Evolutionary conservation across 2,888 invertebrate genomes (phyloP).

Genomic region (Plebejus melissa): DNA sequence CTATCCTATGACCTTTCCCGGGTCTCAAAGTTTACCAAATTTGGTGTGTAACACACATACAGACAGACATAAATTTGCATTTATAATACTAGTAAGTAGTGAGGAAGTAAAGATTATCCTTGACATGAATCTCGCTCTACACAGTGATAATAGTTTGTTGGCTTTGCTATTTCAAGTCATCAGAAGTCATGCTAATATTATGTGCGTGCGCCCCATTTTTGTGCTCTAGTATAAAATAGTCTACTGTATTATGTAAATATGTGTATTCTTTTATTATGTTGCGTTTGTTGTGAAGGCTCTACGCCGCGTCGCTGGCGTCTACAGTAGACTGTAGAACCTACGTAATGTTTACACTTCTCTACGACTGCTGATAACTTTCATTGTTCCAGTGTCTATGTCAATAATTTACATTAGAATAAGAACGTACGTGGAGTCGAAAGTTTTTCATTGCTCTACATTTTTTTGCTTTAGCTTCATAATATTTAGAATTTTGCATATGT

Average conservation of each 20-base stretch:
- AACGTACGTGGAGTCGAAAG: slow-evolving; percentile 44
- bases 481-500: too few relatives aligned
- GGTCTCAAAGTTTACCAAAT: too few relatives aligned
- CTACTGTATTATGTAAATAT: too few relatives aligned
- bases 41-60: too few relatives aligned
- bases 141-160: too few relatives aligned
- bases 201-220: neutral
- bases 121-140: too few relatives aligned
- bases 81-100: too few relatives aligned
- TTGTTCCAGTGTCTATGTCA: slow-evolving; percentile 60
- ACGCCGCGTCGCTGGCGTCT: slow-evolving; percentile 11
- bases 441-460: neutral
- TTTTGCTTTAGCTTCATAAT: neutral
- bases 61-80: too few relatives aligned
- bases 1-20: too few relatives aligned
- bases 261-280: slow-evolving; percentile 9
- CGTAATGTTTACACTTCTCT: slow-evolving; percentile 24
- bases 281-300: neutral
- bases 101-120: too few relatives aligned
- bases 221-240: too few relatives aligned
- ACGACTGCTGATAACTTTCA: slow-evolving; percentile 39
- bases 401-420: slow-evolving; percentile 45
- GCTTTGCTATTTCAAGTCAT: too few relatives aligned
- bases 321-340: slow-evolving; percentile 12
- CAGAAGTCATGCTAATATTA: neutral